Evolutionary conservation across 2,113 vertebrate species (phyloP).

Genomic region (Nycticryphes semicollaris): DNA sequence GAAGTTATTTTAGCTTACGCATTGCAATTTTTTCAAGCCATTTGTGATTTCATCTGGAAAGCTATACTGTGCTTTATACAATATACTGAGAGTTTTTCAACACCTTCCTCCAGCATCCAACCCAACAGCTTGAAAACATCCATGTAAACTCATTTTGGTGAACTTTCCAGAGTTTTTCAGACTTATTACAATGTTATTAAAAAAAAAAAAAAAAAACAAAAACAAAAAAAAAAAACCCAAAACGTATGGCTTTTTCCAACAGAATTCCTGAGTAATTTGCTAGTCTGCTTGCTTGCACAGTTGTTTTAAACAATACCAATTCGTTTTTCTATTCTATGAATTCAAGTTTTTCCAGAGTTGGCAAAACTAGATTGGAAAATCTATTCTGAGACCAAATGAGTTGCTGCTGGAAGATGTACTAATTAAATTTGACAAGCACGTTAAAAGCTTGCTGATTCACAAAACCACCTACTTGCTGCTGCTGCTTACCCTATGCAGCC

Average conservation of each 20-base stretch:
- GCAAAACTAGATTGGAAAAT: neutral
- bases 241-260: neutral
- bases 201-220: neutral
- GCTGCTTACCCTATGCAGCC: neutral
- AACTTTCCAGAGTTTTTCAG: neutral
- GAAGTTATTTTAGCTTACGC: neutral
- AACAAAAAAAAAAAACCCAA: too few species aligned
- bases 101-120: neutral
- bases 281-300: neutral
- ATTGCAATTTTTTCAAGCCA: neutral
- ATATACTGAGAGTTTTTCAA: neutral
- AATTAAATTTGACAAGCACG: slow-evolving; percentile 36
- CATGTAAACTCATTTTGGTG: neutral
- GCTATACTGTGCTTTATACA: neutral
- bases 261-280: neutral
- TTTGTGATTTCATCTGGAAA: neutral
- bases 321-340: neutral
- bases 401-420: slow-evolving; percentile 8
- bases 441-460: slow-evolving; percentile 38
- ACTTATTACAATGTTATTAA: neutral
- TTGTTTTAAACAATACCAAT: neutral
- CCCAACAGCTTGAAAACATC: neutral
- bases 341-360: neutral
- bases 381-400: neutral
- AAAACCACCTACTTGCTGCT: slow-evolving; percentile 63